Conservation (phyloP, 2,113 vertebrate genomes). For the Noturus placidus region DNA sequence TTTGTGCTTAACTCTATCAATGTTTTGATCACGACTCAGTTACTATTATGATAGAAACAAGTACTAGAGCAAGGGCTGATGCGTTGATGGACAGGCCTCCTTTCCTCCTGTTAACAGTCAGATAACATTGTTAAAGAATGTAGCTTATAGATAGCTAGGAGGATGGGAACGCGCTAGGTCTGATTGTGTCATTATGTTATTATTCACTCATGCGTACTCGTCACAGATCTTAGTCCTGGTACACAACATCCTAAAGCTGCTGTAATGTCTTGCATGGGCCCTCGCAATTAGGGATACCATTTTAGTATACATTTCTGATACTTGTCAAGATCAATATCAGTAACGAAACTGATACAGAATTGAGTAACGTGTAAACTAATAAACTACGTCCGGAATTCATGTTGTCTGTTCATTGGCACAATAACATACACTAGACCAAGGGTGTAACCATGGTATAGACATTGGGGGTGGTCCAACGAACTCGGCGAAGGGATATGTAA, state of each 20-base stretch:
- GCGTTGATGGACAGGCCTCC: conserved; percentile 67
- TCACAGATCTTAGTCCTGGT: background rate
- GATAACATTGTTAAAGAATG: too few species aligned
- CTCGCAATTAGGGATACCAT: background rate
- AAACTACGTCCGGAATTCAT: background rate
- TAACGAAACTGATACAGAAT: background rate
- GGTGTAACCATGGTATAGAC: too few species aligned
- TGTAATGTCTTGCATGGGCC: background rate
- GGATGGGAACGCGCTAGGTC: too few species aligned
- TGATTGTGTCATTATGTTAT: background rate
- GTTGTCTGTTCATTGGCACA: background rate
- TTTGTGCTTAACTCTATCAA: conserved; percentile 62
- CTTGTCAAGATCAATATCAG: background rate
- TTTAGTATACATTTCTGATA: background rate
- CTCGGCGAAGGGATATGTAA: too few species aligned
- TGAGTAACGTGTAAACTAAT: background rate
- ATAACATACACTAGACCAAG: background rate
- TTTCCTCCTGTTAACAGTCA: conserved; percentile 53
- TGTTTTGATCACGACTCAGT: conserved; percentile 74
- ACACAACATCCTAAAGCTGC: background rate
- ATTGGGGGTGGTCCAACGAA: too few species aligned
- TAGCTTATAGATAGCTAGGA: background rate
- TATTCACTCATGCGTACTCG: background rate
- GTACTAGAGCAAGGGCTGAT: conserved; percentile 62
- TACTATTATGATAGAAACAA: conserved; percentile 73